Base-by-base conservation (phyloP, 92 coral and sea anemone species). In the Paragorgia papillata region DNA sequence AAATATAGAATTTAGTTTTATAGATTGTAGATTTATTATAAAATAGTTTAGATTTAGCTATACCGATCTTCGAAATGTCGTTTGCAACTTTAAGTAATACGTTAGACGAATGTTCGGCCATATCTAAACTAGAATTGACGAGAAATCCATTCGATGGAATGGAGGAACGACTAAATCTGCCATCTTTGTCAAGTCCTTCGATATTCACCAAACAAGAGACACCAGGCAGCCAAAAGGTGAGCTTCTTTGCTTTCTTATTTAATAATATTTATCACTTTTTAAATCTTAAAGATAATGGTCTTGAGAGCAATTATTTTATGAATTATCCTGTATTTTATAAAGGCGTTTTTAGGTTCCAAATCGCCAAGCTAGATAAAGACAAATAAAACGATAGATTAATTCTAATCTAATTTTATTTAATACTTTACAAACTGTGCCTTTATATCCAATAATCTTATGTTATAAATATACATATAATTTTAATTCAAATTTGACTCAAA, bases 151-250 rank as follows among this genome's bases (percentile, higher is more conserved):
- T 93, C 71, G 97, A 93, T 41, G 87, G 79, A 37, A 26, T 31
- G 1, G 93, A 93, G 69, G 92, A 85, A 3, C 88, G 89, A 28
- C 57, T 82, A 17, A 88, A 95, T 75, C 86, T 84, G 41, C 99
- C 99, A 22, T 92, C 92, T 0, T 88, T 71, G 65, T 28, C 90
- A 40, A 95, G 99, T 61, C 99, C 98, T 57, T 94, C 99, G 20
- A 95, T 95, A 88, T 95, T 95, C 67, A 30, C 85, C 7, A 56
- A 85, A n/a, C 92, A 88, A 80, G 89, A 80, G 60, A 94, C 98
- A 13, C 98, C 98, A 8, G 90, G 75, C 0, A 92, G 91, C 32
- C 87, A 89, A 80, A 92, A 89, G 89, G 98, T 94, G 79, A 17
- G 81, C 39, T 1, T 32, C 7, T 37, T n/a, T n/a, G n/a, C n/a